Percentiles rank a stretch among this genome's conserved stretches.
Evolutionary conservation across 2,113 vertebrate genomes (phyloP).

Genomic region (Pampusana beccarii): DNA sequence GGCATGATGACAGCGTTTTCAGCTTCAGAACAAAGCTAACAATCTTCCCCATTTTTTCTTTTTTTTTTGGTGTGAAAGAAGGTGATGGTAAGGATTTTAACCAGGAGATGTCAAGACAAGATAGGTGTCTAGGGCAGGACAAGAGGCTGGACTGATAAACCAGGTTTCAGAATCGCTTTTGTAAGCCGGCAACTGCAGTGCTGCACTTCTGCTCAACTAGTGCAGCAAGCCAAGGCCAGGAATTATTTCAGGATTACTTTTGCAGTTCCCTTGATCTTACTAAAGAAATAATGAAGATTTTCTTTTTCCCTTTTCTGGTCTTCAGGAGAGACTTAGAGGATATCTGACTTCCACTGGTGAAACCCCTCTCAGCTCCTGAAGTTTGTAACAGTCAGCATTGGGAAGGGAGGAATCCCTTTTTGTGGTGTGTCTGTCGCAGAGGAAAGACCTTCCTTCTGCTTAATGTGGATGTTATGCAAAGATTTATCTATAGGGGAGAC

Average conservation of each 20-base stretch:
- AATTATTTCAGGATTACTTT: not conserved
- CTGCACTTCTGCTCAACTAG: not conserved
- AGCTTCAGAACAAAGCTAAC: not conserved
- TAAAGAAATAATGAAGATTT: not conserved
- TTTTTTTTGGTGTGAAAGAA: not conserved
- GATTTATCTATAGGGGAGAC: not conserved
- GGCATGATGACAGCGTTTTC: not conserved
- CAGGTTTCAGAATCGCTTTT: not conserved
- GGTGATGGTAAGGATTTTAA: not conserved
- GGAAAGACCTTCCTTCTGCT: not conserved
- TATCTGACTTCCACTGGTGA: not conserved
- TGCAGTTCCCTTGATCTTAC: not conserved
- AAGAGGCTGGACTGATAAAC: not conserved
- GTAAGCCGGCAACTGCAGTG: not conserved
- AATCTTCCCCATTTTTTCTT: rapidly evolving
- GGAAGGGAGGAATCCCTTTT: not conserved
- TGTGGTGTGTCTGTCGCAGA: not conserved
- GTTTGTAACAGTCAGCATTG: not conserved
- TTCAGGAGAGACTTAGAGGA: not conserved
- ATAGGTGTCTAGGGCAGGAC: not conserved
- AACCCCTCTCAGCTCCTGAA: not conserved
- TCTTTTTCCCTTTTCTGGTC: not conserved
- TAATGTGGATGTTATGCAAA: not conserved
- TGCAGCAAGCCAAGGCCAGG: not conserved
- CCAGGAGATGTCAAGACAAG: not conserved